These are phyloP conservation scores for Lates japonicus DNA, from an alignment of 2,797 vertebrate genomes.

Conservation along the genomic window DNA sequence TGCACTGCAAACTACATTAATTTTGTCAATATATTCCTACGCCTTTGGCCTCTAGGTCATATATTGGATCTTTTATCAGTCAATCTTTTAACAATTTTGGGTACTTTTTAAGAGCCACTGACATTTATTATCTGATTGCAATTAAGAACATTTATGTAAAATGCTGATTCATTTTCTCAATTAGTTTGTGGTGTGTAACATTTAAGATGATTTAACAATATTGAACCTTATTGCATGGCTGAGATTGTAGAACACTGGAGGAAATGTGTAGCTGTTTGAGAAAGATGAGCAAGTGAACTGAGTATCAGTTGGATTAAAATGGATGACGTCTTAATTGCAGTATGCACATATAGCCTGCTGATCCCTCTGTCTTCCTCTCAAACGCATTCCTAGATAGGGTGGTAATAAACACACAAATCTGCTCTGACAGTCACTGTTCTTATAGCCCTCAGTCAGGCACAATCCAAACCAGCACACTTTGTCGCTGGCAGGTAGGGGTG, in stretches of 20 bases:
- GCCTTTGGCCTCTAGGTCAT: not conserved
- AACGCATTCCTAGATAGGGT: not conserved
- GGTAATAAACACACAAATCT: slow-evolving; percentile 25
- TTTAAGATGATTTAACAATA: not conserved
- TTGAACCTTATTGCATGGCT: not conserved
- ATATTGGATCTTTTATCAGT: not conserved
- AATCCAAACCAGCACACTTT: not conserved
- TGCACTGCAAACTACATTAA: not conserved
- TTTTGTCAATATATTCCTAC: not conserved
- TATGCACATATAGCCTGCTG: not conserved
- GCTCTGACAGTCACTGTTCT: slow-evolving; percentile 13
- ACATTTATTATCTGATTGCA: not conserved
- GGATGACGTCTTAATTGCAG: not conserved
- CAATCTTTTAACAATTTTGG: not conserved
- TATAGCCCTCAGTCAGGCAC: slow-evolving; percentile 3
- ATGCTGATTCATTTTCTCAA: not conserved
- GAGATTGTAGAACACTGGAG: not conserved
- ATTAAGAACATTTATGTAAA: not conserved
- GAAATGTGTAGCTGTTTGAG: not conserved
- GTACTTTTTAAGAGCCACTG: not conserved
- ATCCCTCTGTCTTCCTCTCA: not conserved
- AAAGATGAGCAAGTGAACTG: not conserved
- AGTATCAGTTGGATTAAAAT: slow-evolving; percentile 6
- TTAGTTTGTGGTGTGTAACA: not conserved
- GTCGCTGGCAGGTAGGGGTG: slow-evolving; percentile 1